Conservation (phyloP, 2,797 vertebrate species). For the Rhynchonycteris naso region DNA sequence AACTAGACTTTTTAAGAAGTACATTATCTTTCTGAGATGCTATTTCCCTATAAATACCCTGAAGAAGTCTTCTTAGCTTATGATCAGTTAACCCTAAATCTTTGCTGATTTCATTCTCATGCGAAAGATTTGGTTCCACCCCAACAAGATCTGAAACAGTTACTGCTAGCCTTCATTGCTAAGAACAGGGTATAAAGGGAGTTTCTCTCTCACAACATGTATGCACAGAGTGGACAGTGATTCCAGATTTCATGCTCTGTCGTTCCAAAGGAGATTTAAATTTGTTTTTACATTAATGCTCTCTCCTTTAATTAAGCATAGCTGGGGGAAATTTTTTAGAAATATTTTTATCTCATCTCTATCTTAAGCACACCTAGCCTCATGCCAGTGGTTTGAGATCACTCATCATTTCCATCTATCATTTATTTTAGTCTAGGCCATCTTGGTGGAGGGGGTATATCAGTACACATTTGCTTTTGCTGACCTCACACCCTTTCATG, state of each 20-base stretch:
- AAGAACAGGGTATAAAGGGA: slow-evolving; percentile 51
- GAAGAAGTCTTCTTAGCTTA: slow-evolving; percentile 81
- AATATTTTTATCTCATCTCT: slow-evolving; percentile 43
- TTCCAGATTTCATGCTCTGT: not conserved
- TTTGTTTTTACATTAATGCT: slow-evolving; percentile 63
- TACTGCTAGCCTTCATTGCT: slow-evolving; percentile 39
- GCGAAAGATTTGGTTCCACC: slow-evolving; percentile 58
- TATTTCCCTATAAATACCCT: slow-evolving; percentile 73
- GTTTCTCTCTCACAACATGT: not conserved
- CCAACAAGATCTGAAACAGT: slow-evolving; percentile 56
- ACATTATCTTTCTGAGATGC: slow-evolving; percentile 78
- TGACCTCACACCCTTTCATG: slow-evolving; percentile 58
- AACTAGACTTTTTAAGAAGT: slow-evolving; percentile 68
- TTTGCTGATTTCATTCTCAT: slow-evolving; percentile 64
- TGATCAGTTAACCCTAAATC: slow-evolving; percentile 68
- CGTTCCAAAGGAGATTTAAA: slow-evolving; percentile 41
- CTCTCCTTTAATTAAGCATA: slow-evolving; percentile 42
- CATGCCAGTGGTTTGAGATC: slow-evolving; percentile 19
- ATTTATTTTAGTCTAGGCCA: slow-evolving; percentile 77
- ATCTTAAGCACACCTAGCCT: slow-evolving; percentile 7
- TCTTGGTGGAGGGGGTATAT: slow-evolving; percentile 20
- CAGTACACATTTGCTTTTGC: slow-evolving; percentile 66
- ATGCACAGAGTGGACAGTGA: not conserved
- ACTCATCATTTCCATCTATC: slow-evolving; percentile 65
- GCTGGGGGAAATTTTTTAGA: not conserved